Conservation (phyloP, 2,797 vertebrate species). For the Parauchenoglanis punctatus region DNA sequence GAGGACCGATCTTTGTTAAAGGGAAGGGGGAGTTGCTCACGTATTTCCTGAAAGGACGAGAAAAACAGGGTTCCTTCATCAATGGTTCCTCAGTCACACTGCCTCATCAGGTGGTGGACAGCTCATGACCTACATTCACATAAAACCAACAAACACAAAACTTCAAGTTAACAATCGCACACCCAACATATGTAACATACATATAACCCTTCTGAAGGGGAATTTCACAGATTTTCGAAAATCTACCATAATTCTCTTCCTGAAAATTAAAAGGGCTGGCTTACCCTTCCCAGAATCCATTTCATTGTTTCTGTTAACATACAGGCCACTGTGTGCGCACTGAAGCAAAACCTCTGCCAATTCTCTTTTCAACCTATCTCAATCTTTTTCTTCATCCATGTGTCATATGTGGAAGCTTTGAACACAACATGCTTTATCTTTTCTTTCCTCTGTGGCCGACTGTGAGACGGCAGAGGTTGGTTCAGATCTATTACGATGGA, state of each 20-base stretch:
- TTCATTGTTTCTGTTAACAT: no score
- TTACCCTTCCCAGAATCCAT: no score
- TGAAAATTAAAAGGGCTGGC: not conserved
- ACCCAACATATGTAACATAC: conserved; percentile 35
- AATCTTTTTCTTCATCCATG: no score
- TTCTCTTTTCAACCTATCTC: no score
- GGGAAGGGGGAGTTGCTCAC: conserved; percentile 95
- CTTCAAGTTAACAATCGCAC: conserved; percentile 21
- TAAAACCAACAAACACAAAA: conserved; percentile 28
- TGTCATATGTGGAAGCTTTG: no score
- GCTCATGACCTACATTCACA: conserved; percentile 70
- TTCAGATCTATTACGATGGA: no score
- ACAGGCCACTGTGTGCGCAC: no score
- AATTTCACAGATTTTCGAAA: conserved; percentile 18
- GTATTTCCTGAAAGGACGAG: conserved; percentile 92
- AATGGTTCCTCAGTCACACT: conserved; percentile 87
- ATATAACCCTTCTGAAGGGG: conserved; percentile 10
- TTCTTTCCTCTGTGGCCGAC: no score
- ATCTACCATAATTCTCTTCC: not conserved
- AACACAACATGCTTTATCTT: no score
- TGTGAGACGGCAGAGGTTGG: no score
- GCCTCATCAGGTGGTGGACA: conserved; percentile 95
- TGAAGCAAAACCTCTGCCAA: no score
- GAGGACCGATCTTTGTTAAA: conserved; percentile 93
- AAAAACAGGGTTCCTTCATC: conserved; percentile 87